Evolutionary conservation across 2,797 vertebrate genomes (phyloP).

Genomic region (Sphenopsis melanotis): DNA sequence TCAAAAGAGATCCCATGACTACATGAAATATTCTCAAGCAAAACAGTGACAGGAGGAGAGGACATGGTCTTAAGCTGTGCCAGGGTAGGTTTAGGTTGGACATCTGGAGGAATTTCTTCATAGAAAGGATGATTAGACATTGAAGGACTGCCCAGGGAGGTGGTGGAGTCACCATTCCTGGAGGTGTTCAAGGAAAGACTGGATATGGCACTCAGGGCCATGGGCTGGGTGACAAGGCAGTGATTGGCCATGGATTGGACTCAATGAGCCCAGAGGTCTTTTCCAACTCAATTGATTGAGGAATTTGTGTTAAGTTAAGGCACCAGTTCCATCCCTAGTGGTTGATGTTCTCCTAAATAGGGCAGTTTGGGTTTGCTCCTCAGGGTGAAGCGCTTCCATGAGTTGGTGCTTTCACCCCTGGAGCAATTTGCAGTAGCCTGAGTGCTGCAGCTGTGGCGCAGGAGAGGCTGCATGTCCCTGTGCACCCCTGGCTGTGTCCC

Average conservation of each 20-base stretch:
- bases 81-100: neutral
- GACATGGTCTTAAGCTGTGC: too few relatives aligned
- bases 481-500: neutral
- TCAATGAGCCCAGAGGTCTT: accelerated
- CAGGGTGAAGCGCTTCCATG: neutral
- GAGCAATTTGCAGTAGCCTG: neutral
- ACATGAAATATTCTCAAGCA: neutral
- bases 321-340: neutral
- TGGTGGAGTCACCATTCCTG: neutral
- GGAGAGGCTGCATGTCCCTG: accelerated
- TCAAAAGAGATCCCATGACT: neutral
- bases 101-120: neutral
- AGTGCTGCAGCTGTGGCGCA: neutral
- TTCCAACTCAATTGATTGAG: accelerated
- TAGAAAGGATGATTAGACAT: accelerated
- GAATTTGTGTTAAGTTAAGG: neutral
- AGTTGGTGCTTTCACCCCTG: neutral
- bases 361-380: neutral
- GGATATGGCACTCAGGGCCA: accelerated
- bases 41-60: neutral
- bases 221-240: accelerated
- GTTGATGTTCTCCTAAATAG: neutral
- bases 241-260: accelerated
- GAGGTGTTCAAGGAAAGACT: neutral
- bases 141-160: neutral